Evolutionary conservation across 1,140 invertebrate species (phyloP), one percentile per base, ranked within the genome.

Genomic region (Drosophila subobscura): DNA sequence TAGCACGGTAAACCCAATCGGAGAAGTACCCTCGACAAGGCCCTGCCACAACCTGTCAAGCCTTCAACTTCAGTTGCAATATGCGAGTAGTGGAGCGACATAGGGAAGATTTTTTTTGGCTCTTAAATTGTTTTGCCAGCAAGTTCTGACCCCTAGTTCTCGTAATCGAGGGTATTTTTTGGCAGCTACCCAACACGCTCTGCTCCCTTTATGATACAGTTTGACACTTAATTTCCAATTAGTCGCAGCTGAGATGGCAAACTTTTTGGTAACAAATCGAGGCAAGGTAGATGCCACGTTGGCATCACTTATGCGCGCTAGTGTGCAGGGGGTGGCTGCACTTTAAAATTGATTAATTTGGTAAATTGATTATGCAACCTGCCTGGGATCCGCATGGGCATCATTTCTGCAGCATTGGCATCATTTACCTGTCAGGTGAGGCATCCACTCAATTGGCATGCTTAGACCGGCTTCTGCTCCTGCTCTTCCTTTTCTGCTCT

Each of bases 341-440:
- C 60, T 25, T 51, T 27, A 29, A 51, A 54, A 10, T 50, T 64
- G 64, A 79, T 79, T 79, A 72, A 79, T 72, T 79, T 75, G 20
- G 14, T 46, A 79, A 79, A 75, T 79, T 79, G 55, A 65, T 79
- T 79, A 74, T 71, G 72, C 47, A 79, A 55, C 71, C 56, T 47
- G 65, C 10, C 59, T 41, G 44, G 41, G 52, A 25, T 51, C 44
- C 14, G 47, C 61, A 49, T 67, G 12, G 33, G 33, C 33, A 7
- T 67, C 16, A 46, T 49, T 53, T 27, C 41, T 22, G 40, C 37
- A 61, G 49, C 41, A 16, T 53, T 8, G 49, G 12, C 53, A 45
- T 42, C 44, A 27, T 33, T 40, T 25, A 47, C 50, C 52, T 65
- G 49, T 4, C 33, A 37, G 10, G 41, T 40, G 50, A 20, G 40